These are phyloP conservation scores for Orchesella cincta DNA, from an alignment of 1,140 invertebrate genomes.

Conservation along the genomic window DNA sequence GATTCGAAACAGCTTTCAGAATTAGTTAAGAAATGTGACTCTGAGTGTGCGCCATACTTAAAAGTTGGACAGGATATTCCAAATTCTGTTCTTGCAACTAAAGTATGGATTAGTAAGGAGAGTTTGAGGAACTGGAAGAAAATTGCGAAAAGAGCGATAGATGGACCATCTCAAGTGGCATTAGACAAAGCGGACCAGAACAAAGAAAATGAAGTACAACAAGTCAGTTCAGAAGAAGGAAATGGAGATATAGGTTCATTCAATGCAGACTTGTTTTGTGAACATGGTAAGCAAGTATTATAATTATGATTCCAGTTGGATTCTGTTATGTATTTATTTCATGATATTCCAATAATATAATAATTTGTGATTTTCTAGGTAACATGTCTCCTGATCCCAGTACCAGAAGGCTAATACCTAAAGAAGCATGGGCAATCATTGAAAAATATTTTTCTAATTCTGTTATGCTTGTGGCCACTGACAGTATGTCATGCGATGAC, in stretches of 20 bases:
- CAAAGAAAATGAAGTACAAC: conserved; percentile 44
- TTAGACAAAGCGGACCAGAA: not conserved
- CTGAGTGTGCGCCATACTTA: conserved; percentile 35
- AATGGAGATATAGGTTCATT: conserved; percentile 53
- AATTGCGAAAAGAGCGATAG: conserved; percentile 39
- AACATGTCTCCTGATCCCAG: conserved; percentile 54
- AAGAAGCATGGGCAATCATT: conserved; percentile 61
- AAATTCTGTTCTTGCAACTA: conserved; percentile 31
- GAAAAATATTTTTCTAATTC: conserved; percentile 63
- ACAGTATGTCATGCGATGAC: conserved; percentile 56
- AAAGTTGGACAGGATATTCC: conserved; percentile 14
- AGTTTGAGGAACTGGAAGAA: conserved; percentile 41
- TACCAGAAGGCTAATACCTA: conserved; percentile 58
- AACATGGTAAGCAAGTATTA: conserved; percentile 57
- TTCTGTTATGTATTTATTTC: conserved; percentile 37
- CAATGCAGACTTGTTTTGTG: conserved; percentile 64
- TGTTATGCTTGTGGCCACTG: conserved; percentile 56
- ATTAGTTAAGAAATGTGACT: conserved; percentile 52
- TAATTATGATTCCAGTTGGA: too few relatives aligned
- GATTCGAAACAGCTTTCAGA: conserved; percentile 54
- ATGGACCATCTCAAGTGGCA: not conserved
- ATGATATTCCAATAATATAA: not conserved
- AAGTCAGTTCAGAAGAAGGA: conserved; percentile 52
- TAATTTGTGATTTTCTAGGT: conserved; percentile 49
- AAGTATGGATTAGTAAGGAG: conserved; percentile 43